Percentiles rank a stretch among this genome's conserved stretches.
Evolutionary conservation across 1,140 invertebrate species (phyloP).

Genomic region (Watersipora subatra): DNA sequence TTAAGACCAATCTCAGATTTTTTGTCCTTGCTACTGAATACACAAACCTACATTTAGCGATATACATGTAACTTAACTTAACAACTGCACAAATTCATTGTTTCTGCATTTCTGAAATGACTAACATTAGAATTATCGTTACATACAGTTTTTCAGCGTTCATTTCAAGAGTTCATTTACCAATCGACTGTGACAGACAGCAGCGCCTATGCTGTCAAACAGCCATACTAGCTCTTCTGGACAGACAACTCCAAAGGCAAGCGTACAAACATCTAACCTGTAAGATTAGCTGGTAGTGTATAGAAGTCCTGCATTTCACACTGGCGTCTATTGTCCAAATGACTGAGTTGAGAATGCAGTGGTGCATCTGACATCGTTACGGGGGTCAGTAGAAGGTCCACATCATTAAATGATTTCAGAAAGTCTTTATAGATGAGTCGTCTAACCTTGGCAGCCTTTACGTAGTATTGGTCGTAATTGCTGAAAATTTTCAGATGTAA

Average conservation of each 20-base stretch:
- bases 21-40: too few species aligned
- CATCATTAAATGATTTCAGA: constrained; percentile 52
- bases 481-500: too few species aligned
- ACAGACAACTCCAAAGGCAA: not conserved
- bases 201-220: not conserved
- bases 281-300: constrained; percentile 89
- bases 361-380: constrained; percentile 75
- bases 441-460: constrained; percentile 74
- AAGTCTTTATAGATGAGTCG: constrained; percentile 81
- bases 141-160: not conserved
- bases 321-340: constrained; percentile 64
- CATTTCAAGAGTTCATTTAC: not conserved
- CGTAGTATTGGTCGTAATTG: constrained; percentile 86
- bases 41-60: too few species aligned
- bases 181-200: not conserved
- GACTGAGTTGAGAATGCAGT: constrained; percentile 58
- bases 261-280: constrained; percentile 46
- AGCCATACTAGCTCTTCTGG: not conserved
- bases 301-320: constrained; percentile 82
- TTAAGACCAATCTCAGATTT: too few species aligned
- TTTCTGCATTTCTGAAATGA: not conserved
- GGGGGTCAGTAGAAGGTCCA: constrained; percentile 82
- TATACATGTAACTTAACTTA: too few species aligned
- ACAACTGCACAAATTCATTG: not conserved
- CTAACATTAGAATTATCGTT: not conserved